Conservation (phyloP, 2,888 invertebrate genomes). For the Hyles lineata region DNA sequence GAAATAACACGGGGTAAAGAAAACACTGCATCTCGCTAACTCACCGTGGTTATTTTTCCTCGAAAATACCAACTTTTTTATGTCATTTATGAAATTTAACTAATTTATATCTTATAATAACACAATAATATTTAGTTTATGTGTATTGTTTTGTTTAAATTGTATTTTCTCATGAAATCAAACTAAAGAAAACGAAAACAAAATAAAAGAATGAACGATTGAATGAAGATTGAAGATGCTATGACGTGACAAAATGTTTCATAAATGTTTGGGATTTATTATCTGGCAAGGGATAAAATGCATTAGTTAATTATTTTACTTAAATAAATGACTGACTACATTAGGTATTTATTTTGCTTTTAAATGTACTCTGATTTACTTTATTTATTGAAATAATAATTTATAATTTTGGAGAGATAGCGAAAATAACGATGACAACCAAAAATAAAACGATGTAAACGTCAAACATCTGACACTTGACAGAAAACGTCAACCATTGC, state of each 20-base stretch:
- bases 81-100: neutral
- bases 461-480: conserved; percentile 13
- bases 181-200: conserved; percentile 25
- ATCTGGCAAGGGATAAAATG: neutral
- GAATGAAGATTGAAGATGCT: conserved; percentile 1
- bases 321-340: too few relatives aligned
- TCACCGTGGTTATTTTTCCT: conserved; percentile 7
- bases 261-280: neutral
- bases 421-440: neutral
- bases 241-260: conserved; percentile 1
- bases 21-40: conserved; percentile 15
- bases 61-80: neutral
- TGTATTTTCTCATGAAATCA: neutral
- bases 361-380: too few relatives aligned
- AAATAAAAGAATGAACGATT: conserved; percentile 20
- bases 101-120: neutral
- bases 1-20: conserved; percentile 30
- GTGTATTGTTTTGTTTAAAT: too few relatives aligned
- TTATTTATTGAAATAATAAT: too few relatives aligned
- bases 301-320: too few relatives aligned
- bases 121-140: neutral
- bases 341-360: too few relatives aligned
- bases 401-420: neutral
- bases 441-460: neutral
- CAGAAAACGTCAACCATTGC: conserved; percentile 32